Evolutionary conservation across 2,797 vertebrate species (phyloP), one percentile per base, ranked within the genome.

Genomic region (Schizopygopsis pylzovi): DNA sequence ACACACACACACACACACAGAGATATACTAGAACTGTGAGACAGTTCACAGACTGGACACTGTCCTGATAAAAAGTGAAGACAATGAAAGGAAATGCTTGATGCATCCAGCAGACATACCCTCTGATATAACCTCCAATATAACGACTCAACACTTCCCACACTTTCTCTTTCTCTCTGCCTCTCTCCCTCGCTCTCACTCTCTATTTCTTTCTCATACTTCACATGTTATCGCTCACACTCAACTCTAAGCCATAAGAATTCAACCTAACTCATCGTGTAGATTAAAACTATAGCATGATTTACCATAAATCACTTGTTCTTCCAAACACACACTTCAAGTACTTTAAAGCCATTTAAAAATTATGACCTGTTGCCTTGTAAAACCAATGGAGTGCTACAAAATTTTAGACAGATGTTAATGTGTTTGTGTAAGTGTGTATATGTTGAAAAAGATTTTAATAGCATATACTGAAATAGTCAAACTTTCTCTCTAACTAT

Each of bases 71-170:
- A 86, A 89, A 84, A 90, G 90, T 88, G 91, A 90, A 92, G 92
- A 95, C 93, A 95, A 95, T 94, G 90, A 93, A 90, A 91, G 93
- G 94, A 95, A 94, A 81, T 88, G 63, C 65, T 80, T 88, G 87
- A 92, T 12, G 82, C 89, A 89, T 91, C 89, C 89, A 72, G 85
- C 78, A 81, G 87, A 87, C 73, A 78, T 77, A 87, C 72, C 87
- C 79, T 70, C 33, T 75, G 71, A 90, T 86, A 89, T 84, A 85
- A 25, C 86, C 88, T 82, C 65, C 1, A 79, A 76, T 78, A 54
- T 73, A 85, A 70, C 33, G 63, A n/a, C 83, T 59, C 6, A 85
- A 79, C 75, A 79, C 37, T 59, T 61, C 11, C 39, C 70, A 73
- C 54, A 61, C 37, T 49, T 45, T 80, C n/a, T 79, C 39, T 43